phyloP scores from a whole-genome alignment of 2,888 invertebrate species.

The Thymelicus lineola region DNA sequence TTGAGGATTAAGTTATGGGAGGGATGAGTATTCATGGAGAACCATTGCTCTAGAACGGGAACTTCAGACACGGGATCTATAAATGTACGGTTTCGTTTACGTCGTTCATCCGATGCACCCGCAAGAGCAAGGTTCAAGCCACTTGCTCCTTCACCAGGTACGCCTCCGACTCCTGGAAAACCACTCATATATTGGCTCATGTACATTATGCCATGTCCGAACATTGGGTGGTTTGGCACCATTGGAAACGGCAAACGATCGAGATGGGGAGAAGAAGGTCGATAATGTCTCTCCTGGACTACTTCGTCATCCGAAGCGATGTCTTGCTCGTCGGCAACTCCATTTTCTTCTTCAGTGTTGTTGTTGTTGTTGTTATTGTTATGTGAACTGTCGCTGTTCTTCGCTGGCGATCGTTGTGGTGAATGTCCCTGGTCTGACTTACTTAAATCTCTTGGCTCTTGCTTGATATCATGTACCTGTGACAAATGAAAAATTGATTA shows the following conservation, averaged over 20 bases:
- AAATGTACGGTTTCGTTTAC: slow-evolving; percentile 98
- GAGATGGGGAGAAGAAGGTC: slow-evolving; percentile 71
- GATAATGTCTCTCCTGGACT: slow-evolving; percentile 73
- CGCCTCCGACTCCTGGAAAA: slow-evolving; percentile 82
- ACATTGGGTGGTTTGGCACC: slow-evolving; percentile 93
- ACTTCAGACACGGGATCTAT: slow-evolving; percentile 99
- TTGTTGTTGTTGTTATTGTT: slow-evolving; percentile 78
- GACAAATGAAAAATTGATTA: slow-evolving; percentile 46
- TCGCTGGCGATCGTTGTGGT: slow-evolving; percentile 82
- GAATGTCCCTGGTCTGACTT: slow-evolving; percentile 70
- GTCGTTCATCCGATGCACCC: slow-evolving; percentile 91
- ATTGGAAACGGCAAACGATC: slow-evolving; percentile 89
- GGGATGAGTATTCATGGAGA: slow-evolving; percentile 98
- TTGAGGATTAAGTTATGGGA: slow-evolving; percentile 98
- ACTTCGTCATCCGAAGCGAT: slow-evolving; percentile 80
- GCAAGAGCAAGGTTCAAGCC: slow-evolving; percentile 87
- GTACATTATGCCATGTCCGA: slow-evolving; percentile 95
- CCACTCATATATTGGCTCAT: slow-evolving; percentile 93
- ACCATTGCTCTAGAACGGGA: slow-evolving; percentile 97
- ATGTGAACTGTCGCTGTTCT: slow-evolving; percentile 83
- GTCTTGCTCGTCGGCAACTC: slow-evolving; percentile 80
- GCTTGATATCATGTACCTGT: slow-evolving; percentile 83
- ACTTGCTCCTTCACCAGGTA: slow-evolving; percentile 84
- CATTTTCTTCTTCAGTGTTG: slow-evolving; percentile 79
- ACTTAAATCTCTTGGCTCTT: slow-evolving; percentile 81